These are phyloP conservation scores for Pelecanus crispus DNA, from an alignment of 2,113 vertebrate species.

Conservation along the genomic window DNA sequence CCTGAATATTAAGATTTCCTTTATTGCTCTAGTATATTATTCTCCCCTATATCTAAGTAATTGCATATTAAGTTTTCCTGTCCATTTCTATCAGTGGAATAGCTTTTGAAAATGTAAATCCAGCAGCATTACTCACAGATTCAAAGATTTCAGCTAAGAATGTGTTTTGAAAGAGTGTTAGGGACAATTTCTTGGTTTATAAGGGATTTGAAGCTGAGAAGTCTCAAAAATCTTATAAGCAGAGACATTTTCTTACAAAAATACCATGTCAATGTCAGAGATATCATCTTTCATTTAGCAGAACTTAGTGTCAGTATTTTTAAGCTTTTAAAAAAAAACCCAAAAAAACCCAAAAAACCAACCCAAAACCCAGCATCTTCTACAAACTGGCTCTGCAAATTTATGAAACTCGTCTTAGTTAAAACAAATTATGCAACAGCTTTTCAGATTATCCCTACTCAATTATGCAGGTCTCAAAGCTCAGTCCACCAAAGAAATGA, in stretches of 20 bases:
- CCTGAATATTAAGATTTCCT: not conserved
- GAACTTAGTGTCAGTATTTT: not conserved
- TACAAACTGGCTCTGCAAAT: not conserved
- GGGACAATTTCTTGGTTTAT: not conserved
- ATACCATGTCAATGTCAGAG: not conserved
- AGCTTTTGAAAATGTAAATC: not conserved
- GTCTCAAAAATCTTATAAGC: not conserved
- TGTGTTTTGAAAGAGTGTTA: not conserved
- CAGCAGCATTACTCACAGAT: not conserved
- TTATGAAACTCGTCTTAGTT: not conserved
- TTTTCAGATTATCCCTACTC: not conserved
- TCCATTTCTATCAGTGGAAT: not conserved
- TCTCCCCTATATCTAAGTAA: not conserved
- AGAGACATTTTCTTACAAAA: not conserved
- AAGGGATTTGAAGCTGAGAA: not conserved
- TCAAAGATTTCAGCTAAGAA: not conserved
- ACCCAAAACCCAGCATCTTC: not conserved
- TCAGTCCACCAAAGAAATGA: not conserved
- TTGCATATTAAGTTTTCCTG: not conserved
- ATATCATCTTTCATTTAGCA: not conserved
- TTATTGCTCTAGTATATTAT: not conserved
- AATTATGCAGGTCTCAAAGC: constrained; percentile 1
- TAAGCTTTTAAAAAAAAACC: not conserved
- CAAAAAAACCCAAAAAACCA: not conserved
- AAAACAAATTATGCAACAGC: not conserved